phyloP scores from a whole-genome alignment of 2,113 vertebrate genomes.

The Onychorhynchus coronatus region DNA sequence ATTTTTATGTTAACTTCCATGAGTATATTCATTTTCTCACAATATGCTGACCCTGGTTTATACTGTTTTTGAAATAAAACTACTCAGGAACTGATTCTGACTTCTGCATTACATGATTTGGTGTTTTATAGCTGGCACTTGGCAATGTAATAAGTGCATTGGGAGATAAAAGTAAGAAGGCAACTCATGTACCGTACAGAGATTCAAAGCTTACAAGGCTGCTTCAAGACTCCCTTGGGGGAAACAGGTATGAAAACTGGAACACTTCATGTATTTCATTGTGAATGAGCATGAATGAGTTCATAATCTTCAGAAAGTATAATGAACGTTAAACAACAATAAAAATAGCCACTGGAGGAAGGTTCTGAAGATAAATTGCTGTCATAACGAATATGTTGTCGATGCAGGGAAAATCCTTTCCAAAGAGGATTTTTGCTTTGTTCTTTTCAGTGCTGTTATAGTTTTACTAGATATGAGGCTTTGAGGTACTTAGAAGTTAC shows the following conservation, averaged over 20 bases:
- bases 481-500: neutral
- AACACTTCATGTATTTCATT: neutral
- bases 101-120: neutral
- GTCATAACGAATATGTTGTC: neutral
- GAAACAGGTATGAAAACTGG: constrained; percentile 86
- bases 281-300: neutral
- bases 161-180: constrained; percentile 93
- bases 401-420: neutral
- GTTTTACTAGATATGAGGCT: neutral
- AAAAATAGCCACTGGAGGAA: neutral
- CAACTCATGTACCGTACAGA: constrained; percentile 93
- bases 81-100: neutral
- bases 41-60: neutral
- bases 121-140: constrained; percentile 84
- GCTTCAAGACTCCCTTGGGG: constrained; percentile 94
- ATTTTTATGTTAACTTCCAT: neutral
- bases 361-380: neutral
- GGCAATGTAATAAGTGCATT: constrained; percentile 98
- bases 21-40: neutral
- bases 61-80: neutral
- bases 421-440: neutral
- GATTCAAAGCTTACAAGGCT: constrained; percentile 96
- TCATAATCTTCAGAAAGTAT: neutral
- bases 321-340: neutral
- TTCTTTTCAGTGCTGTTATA: neutral